Base-by-base conservation (phyloP, 2,113 vertebrate genomes). In the Tinamus guttatus region DNA sequence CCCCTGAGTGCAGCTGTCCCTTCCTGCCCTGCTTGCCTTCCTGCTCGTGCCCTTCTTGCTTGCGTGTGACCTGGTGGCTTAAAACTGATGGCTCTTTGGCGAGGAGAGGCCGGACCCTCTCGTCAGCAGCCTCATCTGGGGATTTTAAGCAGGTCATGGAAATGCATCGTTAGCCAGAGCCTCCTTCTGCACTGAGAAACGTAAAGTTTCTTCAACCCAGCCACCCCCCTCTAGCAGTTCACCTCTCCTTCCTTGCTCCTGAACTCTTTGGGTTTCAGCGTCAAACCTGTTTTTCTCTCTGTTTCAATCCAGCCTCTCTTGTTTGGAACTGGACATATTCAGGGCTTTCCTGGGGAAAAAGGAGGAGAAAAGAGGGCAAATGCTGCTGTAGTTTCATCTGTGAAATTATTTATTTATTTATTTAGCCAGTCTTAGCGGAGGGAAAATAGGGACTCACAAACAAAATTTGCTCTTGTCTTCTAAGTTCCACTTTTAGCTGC, bases 1-100 rank as follows among this genome's bases (percentile, higher is more conserved):
- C 90, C 90, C 71, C 64, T 56, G 73, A 90, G 73, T 76, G 47
- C 88, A 95, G 94, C 85, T 95, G 85, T 87, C 71, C 68, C 54
- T 94, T 59, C 75, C 90, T 65, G 63, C 90, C 63, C 85, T 69
- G 13, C 74, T 75, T 76, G 43, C 0, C 1, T 0, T 75, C 64
- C 68, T 34, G 76, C 76, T 84, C 4, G 49, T 6, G 2, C 73
- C 59, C 0, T 0, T 65, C 49, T 74, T 32, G 20, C 54, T 54
- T 22, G 38, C 1, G 7, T 20, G 68, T 56, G 80, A 65, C 68
- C 54, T 59, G 60, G 2, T 5, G n/a, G 27, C 3, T 11, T 92
- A 38, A 63, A 74, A 21, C 9, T 4, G 41, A 19, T 27, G 2
- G 0, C 41, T 81, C 1, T 45, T 85, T 51, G 78, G n/a, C 40